These are phyloP conservation scores for Heteromurus nitidus DNA, from an alignment of 2,888 invertebrate species.

Conservation along the genomic window DNA sequence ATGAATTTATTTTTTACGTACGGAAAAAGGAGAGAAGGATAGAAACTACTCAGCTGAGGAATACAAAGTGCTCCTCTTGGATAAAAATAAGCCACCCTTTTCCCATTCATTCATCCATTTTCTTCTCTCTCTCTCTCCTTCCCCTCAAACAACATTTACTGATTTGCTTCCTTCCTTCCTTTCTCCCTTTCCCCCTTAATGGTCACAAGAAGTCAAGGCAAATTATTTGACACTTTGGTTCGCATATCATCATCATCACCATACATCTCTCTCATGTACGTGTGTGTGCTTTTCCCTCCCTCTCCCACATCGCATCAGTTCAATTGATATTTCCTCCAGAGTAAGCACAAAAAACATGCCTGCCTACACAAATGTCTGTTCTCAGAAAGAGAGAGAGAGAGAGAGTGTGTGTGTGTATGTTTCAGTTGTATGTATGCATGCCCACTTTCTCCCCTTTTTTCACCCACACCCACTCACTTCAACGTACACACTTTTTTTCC, in stretches of 20 bases:
- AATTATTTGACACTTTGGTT: slow-evolving; percentile 61
- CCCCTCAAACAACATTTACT: slow-evolving; percentile 41
- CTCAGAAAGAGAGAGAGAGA: no score
- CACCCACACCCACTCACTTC: slow-evolving; percentile 31
- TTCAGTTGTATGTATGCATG: background rate
- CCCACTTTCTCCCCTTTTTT: slow-evolving; percentile 15
- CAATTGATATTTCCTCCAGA: slow-evolving; percentile 51
- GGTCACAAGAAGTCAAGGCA: slow-evolving; percentile 57
- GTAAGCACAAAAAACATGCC: slow-evolving; percentile 2
- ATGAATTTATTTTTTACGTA: slow-evolving; percentile 52
- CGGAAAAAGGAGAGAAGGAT: background rate
- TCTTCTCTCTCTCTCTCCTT: background rate
- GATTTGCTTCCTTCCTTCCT: slow-evolving; percentile 20
- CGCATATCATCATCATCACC: slow-evolving; percentile 55
- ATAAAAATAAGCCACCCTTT: slow-evolving; percentile 29
- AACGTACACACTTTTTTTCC: background rate
- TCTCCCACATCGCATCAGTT: slow-evolving; percentile 38
- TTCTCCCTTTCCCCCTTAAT: slow-evolving; percentile 37
- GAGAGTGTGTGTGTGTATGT: background rate
- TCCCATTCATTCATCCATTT: background rate
- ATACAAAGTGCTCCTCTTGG: slow-evolving; percentile 9
- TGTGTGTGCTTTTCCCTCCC: slow-evolving; percentile 11
- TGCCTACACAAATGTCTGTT: background rate
- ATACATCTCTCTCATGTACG: slow-evolving; percentile 32
- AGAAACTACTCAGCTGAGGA: background rate